Percentiles rank a stretch among this genome's conserved stretches.
These are phyloP conservation scores for Andrena chrysosceles DNA, from an alignment of 2,888 invertebrate species.

Conservation along the genomic window DNA sequence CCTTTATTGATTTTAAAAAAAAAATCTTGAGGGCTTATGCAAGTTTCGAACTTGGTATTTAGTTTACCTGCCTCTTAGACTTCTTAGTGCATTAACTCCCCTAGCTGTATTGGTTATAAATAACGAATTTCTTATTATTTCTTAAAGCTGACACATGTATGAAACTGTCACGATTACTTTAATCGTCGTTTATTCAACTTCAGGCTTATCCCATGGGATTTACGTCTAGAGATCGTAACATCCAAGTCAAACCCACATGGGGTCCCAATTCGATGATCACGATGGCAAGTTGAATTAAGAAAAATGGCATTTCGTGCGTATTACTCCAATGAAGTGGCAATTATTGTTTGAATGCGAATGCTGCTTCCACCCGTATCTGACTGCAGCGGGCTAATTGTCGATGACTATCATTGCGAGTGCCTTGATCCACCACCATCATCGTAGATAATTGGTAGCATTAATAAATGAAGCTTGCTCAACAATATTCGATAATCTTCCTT, in stretches of 20 bases:
- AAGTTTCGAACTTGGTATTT: too few species aligned
- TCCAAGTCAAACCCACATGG: background rate
- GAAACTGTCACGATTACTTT: background rate
- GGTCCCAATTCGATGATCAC: background rate
- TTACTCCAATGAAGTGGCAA: background rate
- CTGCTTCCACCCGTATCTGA: background rate
- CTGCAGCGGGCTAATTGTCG: conserved; percentile 8
- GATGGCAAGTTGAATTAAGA: background rate
- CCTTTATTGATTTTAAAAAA: too few species aligned
- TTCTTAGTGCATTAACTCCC: too few species aligned
- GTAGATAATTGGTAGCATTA: background rate
- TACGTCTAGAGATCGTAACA: background rate
- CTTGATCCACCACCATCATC: background rate
- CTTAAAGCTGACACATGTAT: too few species aligned
- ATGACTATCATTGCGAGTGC: background rate
- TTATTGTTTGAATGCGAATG: background rate
- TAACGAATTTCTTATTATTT: too few species aligned
- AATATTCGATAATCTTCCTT: background rate
- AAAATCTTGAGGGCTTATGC: too few species aligned
- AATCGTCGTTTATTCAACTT: background rate
- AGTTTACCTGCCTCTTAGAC: too few species aligned
- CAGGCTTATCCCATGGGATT: background rate
- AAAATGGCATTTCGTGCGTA: background rate
- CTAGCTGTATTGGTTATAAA: too few species aligned
- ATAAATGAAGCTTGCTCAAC: background rate